These are phyloP conservation scores for Notoglanidium macrostoma DNA, from an alignment of 2,797 vertebrate species.

Conservation along the genomic window DNA sequence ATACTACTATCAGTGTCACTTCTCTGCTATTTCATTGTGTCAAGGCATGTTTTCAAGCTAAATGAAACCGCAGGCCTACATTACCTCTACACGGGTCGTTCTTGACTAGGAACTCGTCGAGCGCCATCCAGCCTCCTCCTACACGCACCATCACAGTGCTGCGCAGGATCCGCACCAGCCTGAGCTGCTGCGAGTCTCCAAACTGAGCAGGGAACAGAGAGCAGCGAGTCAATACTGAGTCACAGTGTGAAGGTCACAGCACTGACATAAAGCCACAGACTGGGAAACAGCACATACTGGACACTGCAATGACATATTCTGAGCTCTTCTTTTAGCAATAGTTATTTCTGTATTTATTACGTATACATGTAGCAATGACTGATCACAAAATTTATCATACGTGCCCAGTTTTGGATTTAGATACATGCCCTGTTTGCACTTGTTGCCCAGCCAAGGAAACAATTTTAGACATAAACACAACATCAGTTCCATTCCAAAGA, in stretches of 20 bases:
- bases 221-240: conserved; percentile 14
- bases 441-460: conserved; percentile 65
- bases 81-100: conserved; percentile 98
- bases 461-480: conserved; percentile 35
- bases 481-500: conserved; percentile 68
- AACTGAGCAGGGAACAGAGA: conserved; percentile 77
- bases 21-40: background rate
- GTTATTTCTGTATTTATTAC: background rate
- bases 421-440: conserved; percentile 59
- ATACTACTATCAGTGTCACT: background rate
- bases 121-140: conserved; percentile 98
- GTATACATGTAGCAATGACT: background rate
- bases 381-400: background rate
- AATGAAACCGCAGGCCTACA: conserved; percentile 23
- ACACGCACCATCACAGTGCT: conserved; percentile 99
- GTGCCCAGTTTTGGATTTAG: background rate
- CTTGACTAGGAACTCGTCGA: conserved; percentile 98
- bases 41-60: background rate
- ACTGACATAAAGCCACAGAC: conserved; percentile 49
- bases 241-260: background rate
- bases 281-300: conserved; percentile 54
- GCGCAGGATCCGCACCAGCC: conserved; percentile 93
- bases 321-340: background rate
- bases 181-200: conserved; percentile 97
- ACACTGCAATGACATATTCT: background rate